Base-by-base conservation (phyloP, 2,113 vertebrate species). In the Eubucco bourcierii region DNA sequence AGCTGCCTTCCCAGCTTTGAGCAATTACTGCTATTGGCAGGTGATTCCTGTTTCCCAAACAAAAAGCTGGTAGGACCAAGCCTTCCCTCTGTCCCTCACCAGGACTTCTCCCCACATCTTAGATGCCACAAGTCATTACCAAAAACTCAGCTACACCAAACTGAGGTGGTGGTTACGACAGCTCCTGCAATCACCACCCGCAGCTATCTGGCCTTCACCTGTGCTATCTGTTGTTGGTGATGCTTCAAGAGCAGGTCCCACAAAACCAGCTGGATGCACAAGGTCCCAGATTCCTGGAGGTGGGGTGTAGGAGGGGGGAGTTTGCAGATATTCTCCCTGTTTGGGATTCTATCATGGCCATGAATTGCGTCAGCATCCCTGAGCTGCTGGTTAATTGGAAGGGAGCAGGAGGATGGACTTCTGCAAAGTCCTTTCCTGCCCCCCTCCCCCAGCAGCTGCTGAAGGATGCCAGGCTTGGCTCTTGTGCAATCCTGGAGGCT, bases 151-250 rank as follows among this genome's bases (percentile, higher is more conserved):
- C n/a, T 5, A 4, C 65, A 52, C 27, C 11, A 37, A 46, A 59
- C 2, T 4, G 0, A 15, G 4, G 0, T 53, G 18, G 9, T 44
- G 33, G 11, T 65, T 83, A 39, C 6, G 5, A 59, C 84, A 74
- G n/a, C 0, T 0, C 0, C 0, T 7, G 14, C 21, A 9, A 52
- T 52, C 50, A 74, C 29, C 0, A 0, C 0, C 0, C 6, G 14
- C 47, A 20, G 31, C 80, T 89, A 67, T 91, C 74, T 94, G 93
- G 23, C 82, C 91, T 94, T 87, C 28, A 1, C 0, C 66, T 52
- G 9, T 24, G 24, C 1, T 77, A 78, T 89, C 76, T 83, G 25
- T 8, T 83, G 21, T 70, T 80, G 20, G 4, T 65, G 37, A 59
- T 87, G 59, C 12, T 2, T 29, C 68, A 73, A 73, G 61, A 80